These are phyloP conservation scores for Drosophila auraria DNA, from an alignment of 1,140 invertebrate genomes.

Conservation along the genomic window DNA sequence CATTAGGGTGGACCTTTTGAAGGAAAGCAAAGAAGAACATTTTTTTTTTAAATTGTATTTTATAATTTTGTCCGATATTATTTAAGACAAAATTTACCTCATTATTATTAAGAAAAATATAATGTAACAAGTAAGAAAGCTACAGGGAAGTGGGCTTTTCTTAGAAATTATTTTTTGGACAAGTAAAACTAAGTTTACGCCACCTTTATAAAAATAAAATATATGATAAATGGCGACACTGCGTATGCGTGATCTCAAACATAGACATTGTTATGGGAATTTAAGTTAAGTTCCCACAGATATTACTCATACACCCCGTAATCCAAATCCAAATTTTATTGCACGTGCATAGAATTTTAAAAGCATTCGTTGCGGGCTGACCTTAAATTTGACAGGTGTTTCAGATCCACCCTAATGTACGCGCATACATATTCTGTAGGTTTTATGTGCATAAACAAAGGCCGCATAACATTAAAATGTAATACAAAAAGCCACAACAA, in stretches of 20 bases:
- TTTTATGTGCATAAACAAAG: slow-evolving; percentile 45
- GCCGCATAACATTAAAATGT: slow-evolving; percentile 54
- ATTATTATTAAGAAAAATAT: too few species aligned
- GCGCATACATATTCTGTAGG: slow-evolving; percentile 17
- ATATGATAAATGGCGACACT: background rate
- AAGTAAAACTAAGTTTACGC: too few species aligned
- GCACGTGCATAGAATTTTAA: background rate
- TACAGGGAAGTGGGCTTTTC: too few species aligned
- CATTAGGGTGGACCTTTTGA: slow-evolving; percentile 18
- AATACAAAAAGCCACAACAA: slow-evolving; percentile 43
- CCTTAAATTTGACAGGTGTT: slow-evolving; percentile 12
- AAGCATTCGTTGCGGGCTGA: background rate
- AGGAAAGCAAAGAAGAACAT: background rate
- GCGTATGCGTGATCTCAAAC: slow-evolving; percentile 1
- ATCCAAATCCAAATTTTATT: background rate
- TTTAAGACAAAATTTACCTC: too few species aligned
- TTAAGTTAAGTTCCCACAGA: background rate
- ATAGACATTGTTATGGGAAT: background rate
- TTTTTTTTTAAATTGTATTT: background rate
- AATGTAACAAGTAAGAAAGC: too few species aligned
- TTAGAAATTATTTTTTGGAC: too few species aligned
- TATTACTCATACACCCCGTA: slow-evolving; percentile 11
- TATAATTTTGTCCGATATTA: background rate
- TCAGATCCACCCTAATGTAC: slow-evolving; percentile 2
- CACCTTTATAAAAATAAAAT: background rate